phyloP scores from a whole-genome alignment of 2,797 vertebrate species.

The Erpetoichthys calabaricus region DNA sequence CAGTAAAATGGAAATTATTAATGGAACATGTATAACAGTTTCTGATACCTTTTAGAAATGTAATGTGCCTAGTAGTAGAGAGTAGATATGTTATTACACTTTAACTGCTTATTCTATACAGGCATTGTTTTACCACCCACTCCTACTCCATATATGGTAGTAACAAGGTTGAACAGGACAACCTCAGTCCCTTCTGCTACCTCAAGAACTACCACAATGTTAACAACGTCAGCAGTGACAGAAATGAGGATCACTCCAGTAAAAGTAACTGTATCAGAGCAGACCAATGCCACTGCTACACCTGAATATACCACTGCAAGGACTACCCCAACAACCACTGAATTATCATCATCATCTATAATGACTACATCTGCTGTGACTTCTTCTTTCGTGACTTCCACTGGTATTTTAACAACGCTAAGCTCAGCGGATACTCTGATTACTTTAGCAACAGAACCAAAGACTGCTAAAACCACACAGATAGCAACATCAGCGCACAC shows the following conservation, averaged over 20 bases:
- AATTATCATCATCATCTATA: constrained; percentile 9
- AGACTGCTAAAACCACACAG: constrained; percentile 11
- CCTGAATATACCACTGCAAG: constrained; percentile 18
- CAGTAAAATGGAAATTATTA: no score
- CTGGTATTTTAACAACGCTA: not conserved
- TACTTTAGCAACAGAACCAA: not conserved
- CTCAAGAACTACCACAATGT: constrained; percentile 8
- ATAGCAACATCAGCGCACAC: constrained; percentile 17
- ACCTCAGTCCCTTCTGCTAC: constrained; percentile 24
- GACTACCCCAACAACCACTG: constrained; percentile 24
- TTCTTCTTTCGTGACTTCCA: constrained; percentile 14
- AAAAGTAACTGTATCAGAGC: constrained; percentile 15
- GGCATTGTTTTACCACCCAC: constrained; percentile 47
- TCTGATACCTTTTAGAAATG: no score
- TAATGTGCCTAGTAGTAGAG: no score
- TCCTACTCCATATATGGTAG: constrained; percentile 51
- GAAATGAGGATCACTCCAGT: constrained; percentile 21
- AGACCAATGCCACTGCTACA: constrained; percentile 22
- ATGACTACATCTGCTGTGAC: constrained; percentile 12
- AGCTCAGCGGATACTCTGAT: constrained; percentile 16
- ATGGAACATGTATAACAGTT: no score
- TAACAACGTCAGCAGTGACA: constrained; percentile 16
- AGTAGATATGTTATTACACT: no score
- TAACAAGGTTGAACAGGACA: constrained; percentile 48
- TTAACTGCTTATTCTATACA: constrained; percentile 11